These are phyloP conservation scores for Papilio gigon DNA, from an alignment of 2,888 invertebrate species.

Conservation along the genomic window DNA sequence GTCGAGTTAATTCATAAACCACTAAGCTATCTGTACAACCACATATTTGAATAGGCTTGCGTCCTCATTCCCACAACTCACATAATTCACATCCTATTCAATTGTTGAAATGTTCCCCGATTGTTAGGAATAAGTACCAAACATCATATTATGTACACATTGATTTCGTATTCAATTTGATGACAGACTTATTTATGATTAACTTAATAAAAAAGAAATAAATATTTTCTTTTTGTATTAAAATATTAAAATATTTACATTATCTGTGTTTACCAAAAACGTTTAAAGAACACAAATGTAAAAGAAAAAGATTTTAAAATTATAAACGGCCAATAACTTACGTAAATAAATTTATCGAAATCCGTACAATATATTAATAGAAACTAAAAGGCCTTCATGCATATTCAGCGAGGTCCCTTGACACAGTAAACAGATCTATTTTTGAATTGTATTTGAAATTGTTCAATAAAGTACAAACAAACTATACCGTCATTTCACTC, in stretches of 20 bases:
- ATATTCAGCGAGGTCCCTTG: slow-evolving; percentile 11
- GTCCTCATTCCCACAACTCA: background rate
- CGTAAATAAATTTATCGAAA: background rate
- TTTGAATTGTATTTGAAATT: background rate
- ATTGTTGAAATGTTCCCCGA: slow-evolving; percentile 3
- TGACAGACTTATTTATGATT: background rate
- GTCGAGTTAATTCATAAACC: slow-evolving; percentile 12
- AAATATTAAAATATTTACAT: too few relatives aligned
- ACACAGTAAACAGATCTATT: background rate
- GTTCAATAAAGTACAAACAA: background rate
- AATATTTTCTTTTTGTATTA: too few relatives aligned
- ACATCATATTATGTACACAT: background rate
- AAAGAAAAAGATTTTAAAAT: background rate
- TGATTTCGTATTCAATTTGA: background rate
- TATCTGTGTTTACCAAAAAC: too few relatives aligned
- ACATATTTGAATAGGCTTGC: background rate
- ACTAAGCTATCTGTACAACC: background rate
- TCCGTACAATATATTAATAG: background rate
- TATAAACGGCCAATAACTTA: background rate
- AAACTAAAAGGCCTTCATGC: background rate
- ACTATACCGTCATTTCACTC: background rate
- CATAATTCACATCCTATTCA: slow-evolving; percentile 11
- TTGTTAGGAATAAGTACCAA: background rate
- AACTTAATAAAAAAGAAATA: background rate
- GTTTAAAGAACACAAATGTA: too few relatives aligned